Evolutionary conservation across 2,888 invertebrate species (phyloP), one percentile per base, ranked within the genome.

Genomic region (Drymonia ruficornis): DNA sequence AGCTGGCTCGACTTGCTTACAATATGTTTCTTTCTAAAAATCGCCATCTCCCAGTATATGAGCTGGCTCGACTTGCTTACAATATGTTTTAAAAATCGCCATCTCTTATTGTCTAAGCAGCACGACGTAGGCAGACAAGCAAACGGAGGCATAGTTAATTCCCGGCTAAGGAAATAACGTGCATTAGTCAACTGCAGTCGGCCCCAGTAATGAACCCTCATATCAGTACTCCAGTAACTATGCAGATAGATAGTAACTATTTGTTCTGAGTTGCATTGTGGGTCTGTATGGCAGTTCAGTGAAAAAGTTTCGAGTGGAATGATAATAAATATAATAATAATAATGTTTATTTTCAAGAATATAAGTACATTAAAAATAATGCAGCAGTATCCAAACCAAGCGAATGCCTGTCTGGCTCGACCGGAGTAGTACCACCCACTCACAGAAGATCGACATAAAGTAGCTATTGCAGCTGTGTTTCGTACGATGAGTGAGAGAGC

Each of bases 141-240:
- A 77, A 82, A 83, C 81, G 78, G 76, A 76, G 80, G 81, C 81
- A 81, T 83, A 84, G 87, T 84, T 87, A 87, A 86, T 86, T 85
- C 83, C 76, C 73, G 72, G 67, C 71, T 74, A 76, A 78, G 86
- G 86, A 89, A 88, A 88, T 87, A 88, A 86, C 81, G 72, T 76
- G 76, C 86, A 87, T 88, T 88, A 87, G 84, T 89, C 86, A 87
- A 86, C 81, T 81, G 83, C 76, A 80, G 67, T 65, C 65, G 64
- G 55, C 63, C 63, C 62, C 63, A 67, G 77, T 81, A 81, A 80
- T 79, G 75, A 70, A 76, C 72, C 72, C 74, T 75, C 76, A 75
- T 76, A 78, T 76, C 74, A 72, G 61, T 72, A 59, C 62, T 63
- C 57, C 59, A 70, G 72, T 73, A 72, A 72, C 67, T 73, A 66